Percentiles rank a stretch among this genome's conserved stretches.
phyloP scores from a whole-genome alignment of 2,797 vertebrate species.

The Geotria australis region DNA sequence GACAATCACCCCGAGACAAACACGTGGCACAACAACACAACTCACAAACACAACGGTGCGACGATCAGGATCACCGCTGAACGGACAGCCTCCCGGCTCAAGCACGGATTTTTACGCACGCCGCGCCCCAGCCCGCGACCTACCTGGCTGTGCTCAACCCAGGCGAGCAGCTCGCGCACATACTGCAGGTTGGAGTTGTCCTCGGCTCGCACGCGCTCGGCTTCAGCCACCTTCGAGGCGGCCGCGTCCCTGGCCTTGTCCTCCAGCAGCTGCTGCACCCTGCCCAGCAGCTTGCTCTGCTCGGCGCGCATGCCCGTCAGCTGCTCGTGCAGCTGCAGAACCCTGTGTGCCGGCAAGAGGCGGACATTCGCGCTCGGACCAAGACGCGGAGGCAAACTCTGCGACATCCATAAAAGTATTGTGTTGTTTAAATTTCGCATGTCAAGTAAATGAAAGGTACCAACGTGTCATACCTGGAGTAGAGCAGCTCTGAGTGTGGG shows the following conservation, averaged over 20 bases:
- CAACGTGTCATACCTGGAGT: conserved; percentile 23
- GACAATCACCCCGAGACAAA: too few relatives aligned
- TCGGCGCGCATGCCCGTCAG: conserved; percentile 59
- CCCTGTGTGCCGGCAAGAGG: conserved; percentile 11
- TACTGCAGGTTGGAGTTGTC: conserved; percentile 52
- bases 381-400: too few relatives aligned
- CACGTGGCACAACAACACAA: too few relatives aligned
- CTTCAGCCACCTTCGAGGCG: background rate
- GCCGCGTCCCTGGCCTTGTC: conserved; percentile 4
- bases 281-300: conserved; percentile 30
- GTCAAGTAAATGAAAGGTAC: conserved; percentile 8
- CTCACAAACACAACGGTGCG: too few relatives aligned
- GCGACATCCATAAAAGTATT: too few relatives aligned
- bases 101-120: too few relatives aligned
- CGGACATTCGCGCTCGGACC: too few relatives aligned
- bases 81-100: too few relatives aligned
- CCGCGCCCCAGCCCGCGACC: background rate
- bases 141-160: conserved; percentile 92
- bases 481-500: conserved; percentile 60
- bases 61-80: too few relatives aligned
- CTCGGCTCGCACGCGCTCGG: conserved; percentile 12
- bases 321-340: conserved; percentile 62
- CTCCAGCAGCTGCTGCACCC: conserved; percentile 1
- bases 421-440: conserved; percentile 7
- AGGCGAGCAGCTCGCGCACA: conserved; percentile 46